Conservation (phyloP, 2,113 vertebrate genomes). For the Erinaceus europaeus region DNA sequence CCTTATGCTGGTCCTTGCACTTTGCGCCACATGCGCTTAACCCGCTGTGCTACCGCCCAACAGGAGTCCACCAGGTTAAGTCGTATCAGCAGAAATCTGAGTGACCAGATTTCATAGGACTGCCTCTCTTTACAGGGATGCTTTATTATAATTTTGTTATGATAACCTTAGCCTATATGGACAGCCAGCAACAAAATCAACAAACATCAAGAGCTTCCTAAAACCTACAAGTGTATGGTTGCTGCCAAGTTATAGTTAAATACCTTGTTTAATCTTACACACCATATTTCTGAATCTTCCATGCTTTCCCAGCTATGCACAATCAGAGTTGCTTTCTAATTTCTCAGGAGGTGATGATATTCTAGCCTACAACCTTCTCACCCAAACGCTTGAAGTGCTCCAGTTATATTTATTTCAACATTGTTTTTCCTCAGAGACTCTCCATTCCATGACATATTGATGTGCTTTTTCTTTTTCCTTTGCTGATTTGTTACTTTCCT, state of each 20-base stretch:
- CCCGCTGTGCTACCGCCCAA: no score
- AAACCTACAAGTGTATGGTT: no score
- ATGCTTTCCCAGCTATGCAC: background rate
- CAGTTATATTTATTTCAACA: constrained; percentile 10
- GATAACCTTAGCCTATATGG: background rate
- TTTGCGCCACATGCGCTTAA: no score
- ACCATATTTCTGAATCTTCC: background rate
- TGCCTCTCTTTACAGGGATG: background rate
- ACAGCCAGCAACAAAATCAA: background rate
- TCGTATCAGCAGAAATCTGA: background rate
- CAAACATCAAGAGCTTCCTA: no score
- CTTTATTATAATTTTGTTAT: background rate
- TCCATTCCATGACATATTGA: background rate
- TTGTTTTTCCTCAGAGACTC: background rate
- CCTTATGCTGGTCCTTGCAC: no score
- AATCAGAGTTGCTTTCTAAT: background rate
- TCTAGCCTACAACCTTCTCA: background rate
- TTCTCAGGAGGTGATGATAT: constrained; percentile 22
- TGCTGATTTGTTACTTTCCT: constrained; percentile 3
- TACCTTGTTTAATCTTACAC: background rate
- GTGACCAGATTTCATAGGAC: background rate
- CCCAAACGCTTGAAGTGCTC: background rate
- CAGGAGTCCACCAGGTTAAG: background rate
- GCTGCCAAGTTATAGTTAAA: background rate
- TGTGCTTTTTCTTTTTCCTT: background rate